A percentile compares a stretch with the other conserved stretches of the same genome.
Conservation (phyloP, 2,113 vertebrate species). For the Pogona vitticeps region DNA sequence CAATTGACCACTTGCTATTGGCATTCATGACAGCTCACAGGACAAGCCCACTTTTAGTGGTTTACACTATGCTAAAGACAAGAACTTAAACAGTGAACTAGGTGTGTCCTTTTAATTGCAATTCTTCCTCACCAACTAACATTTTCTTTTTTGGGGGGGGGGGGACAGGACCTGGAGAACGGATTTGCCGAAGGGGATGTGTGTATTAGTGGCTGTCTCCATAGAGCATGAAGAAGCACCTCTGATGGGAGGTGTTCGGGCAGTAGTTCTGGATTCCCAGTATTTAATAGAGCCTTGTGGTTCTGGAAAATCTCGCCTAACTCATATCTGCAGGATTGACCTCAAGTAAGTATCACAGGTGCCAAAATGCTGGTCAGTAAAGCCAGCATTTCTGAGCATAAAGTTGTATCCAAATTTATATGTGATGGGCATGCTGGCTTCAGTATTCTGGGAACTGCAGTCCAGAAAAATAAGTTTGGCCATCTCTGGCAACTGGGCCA, state of each 20-base stretch:
- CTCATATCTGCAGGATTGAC: slow-evolving; percentile 93
- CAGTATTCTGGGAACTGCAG: too few relatives aligned
- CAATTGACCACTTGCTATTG: too few relatives aligned
- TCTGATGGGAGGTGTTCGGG: slow-evolving; percentile 85
- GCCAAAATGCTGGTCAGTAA: not conserved
- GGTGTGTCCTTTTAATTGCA: not conserved
- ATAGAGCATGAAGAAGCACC: slow-evolving; percentile 89
- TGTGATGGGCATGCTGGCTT: not conserved
- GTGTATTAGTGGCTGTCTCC: slow-evolving; percentile 88
- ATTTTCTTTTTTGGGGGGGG: not conserved
- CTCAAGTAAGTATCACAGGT: slow-evolving; percentile 84
- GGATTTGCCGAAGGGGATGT: slow-evolving; percentile 90
- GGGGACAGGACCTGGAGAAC: slow-evolving; percentile 94
- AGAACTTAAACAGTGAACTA: not conserved
- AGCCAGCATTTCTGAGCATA: not conserved
- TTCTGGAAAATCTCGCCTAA: slow-evolving; percentile 94
- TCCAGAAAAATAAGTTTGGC: too few relatives aligned
- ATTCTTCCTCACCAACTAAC: not conserved
- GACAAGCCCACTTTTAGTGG: not conserved
- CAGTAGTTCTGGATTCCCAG: slow-evolving; percentile 88
- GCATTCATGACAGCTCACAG: too few relatives aligned
- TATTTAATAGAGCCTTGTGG: slow-evolving; percentile 96
- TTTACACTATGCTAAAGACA: not conserved
- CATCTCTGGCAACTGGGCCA: too few relatives aligned
- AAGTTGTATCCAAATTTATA: not conserved